Conservation (phyloP, 2,888 invertebrate species). For the Drosophila ezoana region DNA sequence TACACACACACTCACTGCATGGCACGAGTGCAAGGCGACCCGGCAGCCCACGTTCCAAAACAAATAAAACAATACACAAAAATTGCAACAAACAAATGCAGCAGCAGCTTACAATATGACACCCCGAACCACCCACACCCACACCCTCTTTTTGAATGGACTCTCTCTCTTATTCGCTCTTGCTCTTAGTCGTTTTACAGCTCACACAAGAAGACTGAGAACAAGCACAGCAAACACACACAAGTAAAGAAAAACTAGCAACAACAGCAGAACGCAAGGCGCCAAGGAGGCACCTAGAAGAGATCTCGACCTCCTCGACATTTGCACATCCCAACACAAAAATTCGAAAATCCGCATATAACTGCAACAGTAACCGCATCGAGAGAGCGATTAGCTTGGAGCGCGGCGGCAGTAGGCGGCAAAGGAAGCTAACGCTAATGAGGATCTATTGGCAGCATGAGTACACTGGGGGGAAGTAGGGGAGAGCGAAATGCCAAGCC, state of each 20-base stretch:
- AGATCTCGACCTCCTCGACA: slow-evolving; percentile 25
- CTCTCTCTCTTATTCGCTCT: slow-evolving; percentile 40
- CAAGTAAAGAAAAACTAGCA: slow-evolving; percentile 1
- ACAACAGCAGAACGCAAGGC: slow-evolving; percentile 14
- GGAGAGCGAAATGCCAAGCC: slow-evolving; percentile 89
- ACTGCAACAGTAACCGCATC: slow-evolving; percentile 28
- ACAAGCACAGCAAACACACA: slow-evolving; percentile 25
- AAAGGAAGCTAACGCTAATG: slow-evolving; percentile 85
- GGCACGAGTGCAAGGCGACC: slow-evolving; percentile 36
- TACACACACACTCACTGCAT: not conserved
- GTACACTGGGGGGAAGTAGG: slow-evolving; percentile 86
- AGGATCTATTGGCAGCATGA: slow-evolving; percentile 86
- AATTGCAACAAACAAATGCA: slow-evolving; percentile 49
- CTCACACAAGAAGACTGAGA: slow-evolving; percentile 82
- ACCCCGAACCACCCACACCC: not conserved
- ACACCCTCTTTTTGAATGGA: slow-evolving; percentile 1
- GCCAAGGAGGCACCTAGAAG: slow-evolving; percentile 27
- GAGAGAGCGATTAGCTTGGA: slow-evolving; percentile 68
- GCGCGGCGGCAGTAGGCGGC: slow-evolving; percentile 76
- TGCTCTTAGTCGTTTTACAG: slow-evolving; percentile 60
- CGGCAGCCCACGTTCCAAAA: slow-evolving; percentile 60
- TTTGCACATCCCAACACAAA: not conserved
- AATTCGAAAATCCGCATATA: slow-evolving; percentile 17
- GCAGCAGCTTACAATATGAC: slow-evolving; percentile 14
- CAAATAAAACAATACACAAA: slow-evolving; percentile 49